phyloP scores from a whole-genome alignment of 2,888 invertebrate genomes.

The Eupithecia subfuscata region DNA sequence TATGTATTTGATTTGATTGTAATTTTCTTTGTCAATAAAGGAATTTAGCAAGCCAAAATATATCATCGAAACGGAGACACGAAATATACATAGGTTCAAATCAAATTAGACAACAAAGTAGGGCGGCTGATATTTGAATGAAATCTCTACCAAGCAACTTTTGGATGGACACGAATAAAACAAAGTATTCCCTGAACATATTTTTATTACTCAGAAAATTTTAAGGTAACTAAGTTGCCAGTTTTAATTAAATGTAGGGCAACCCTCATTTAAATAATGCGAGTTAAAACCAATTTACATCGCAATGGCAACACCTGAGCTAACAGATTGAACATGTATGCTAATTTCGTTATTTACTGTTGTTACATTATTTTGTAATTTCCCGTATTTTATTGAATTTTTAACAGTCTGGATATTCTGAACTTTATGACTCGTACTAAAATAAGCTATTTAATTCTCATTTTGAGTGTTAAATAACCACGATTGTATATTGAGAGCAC shows the following conservation, averaged over 20 bases:
- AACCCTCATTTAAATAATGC: conserved; percentile 18
- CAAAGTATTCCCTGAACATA: not conserved
- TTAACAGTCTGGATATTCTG: not conserved
- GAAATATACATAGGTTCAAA: too few species aligned
- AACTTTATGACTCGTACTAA: not conserved
- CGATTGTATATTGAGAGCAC: too few species aligned
- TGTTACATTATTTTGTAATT: not conserved
- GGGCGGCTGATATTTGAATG: too few species aligned
- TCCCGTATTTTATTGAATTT: not conserved
- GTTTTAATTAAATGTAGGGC: conserved; percentile 10
- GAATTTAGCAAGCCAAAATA: too few species aligned
- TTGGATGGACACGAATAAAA: not conserved
- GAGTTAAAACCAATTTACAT: conserved; percentile 22
- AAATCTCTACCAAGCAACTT: not conserved
- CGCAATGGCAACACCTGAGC: conserved; percentile 19
- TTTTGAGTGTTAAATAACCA: too few species aligned
- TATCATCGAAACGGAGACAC: too few species aligned
- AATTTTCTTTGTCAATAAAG: too few species aligned
- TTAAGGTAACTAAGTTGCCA: not conserved
- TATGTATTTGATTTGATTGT: too few species aligned
- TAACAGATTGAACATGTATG: conserved; percentile 17
- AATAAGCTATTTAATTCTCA: too few species aligned
- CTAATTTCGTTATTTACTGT: conserved; percentile 5
- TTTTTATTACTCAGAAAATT: not conserved
- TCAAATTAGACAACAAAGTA: too few species aligned